Percentiles rank a stretch among this genome's conserved stretches.
These are phyloP conservation scores for Arbacia lixula DNA, from an alignment of 53 echinoderm and acorn worm genomes.

Conservation along the genomic window DNA sequence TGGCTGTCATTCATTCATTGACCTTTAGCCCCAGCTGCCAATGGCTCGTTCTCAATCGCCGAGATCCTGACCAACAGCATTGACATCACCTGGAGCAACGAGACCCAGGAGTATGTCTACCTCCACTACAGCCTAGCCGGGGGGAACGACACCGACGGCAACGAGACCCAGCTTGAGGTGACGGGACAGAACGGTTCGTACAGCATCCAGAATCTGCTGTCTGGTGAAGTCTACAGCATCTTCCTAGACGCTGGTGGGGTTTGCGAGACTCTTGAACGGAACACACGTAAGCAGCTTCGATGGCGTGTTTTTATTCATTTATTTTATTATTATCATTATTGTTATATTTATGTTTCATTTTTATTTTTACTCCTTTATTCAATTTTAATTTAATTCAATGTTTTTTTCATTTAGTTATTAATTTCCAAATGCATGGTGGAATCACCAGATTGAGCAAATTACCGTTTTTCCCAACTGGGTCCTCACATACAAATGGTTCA, in stretches of 20 bases:
- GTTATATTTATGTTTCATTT: no score
- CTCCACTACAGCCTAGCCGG: slow-evolving; percentile 8
- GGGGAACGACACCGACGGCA: not conserved
- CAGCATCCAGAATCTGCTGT: slow-evolving; percentile 7
- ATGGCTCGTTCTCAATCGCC: not conserved
- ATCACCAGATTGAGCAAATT: no score
- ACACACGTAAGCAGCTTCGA: slow-evolving; percentile 47
- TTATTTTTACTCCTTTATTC: no score
- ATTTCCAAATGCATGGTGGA: no score
- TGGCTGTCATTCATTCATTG: no score
- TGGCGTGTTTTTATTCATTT: no score
- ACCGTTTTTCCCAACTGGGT: no score
- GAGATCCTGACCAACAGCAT: not conserved
- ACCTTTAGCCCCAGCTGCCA: slow-evolving; percentile 11
- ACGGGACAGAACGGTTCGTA: not conserved
- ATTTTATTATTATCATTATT: no score
- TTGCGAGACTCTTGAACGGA: slow-evolving; percentile 13
- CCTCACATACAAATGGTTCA: no score
- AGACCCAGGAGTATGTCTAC: slow-evolving; percentile 18
- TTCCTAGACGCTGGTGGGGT: slow-evolving; percentile 28
- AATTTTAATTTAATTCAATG: no score
- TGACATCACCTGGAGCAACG: slow-evolving; percentile 8
- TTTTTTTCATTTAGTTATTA: no score
- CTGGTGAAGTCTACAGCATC: slow-evolving; percentile 26
- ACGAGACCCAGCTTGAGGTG: not conserved